Conservation (phyloP, 1,140 invertebrate genomes). For the Lepidurus apus region DNA sequence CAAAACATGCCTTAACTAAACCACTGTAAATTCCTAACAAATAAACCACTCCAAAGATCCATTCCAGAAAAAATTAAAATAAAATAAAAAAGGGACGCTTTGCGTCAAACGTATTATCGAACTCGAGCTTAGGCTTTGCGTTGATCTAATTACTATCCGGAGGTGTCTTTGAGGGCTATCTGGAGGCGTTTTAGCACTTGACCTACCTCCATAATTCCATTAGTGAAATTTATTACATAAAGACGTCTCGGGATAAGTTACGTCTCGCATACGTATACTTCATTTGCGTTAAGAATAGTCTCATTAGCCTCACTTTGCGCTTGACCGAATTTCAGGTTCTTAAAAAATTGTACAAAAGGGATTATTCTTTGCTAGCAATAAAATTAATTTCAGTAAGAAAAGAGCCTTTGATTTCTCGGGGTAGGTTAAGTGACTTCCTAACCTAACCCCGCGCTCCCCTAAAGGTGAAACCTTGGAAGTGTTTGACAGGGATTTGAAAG, state of each 20-base stretch:
- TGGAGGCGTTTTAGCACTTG: background rate
- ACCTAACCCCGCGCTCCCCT: background rate
- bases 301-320: too few relatives aligned
- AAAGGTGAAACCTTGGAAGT: background rate
- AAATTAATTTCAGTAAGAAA: too few relatives aligned
- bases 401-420: too few relatives aligned
- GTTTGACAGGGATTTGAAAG: background rate
- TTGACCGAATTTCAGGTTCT: too few relatives aligned
- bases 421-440: too few relatives aligned
- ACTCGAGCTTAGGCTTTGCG: background rate
- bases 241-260: background rate
- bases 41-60: too few relatives aligned
- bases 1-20: constrained; percentile 10
- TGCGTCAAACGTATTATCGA: background rate
- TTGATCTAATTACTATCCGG: constrained; percentile 1
- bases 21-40: background rate
- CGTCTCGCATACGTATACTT: background rate
- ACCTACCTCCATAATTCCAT: background rate
- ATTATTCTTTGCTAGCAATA: too few relatives aligned
- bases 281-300: background rate
- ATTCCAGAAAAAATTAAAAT: background rate
- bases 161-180: background rate
- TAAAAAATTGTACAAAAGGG: too few relatives aligned
- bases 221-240: background rate
- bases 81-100: background rate